Percentiles rank a stretch among this genome's conserved stretches.
Evolutionary conservation across 1,140 invertebrate genomes (phyloP).

Genomic region (Saccostrea echinata): DNA sequence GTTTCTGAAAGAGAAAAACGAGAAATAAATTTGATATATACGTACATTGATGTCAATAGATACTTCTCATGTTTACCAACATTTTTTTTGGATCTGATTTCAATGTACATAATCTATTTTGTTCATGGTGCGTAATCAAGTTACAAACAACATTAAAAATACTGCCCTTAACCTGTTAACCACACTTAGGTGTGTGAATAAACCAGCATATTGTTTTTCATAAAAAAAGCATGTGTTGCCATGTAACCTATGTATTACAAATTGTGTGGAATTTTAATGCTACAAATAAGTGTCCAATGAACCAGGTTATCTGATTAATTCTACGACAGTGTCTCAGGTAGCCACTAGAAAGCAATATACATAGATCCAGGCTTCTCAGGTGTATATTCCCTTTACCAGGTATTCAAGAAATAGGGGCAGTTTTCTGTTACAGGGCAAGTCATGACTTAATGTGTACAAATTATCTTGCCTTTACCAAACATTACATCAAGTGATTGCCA

Average conservation of each 20-base stretch:
- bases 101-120: neutral
- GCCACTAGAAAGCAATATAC: neutral
- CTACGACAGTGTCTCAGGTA: neutral
- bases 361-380: neutral
- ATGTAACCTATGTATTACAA: neutral
- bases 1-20: conserved; percentile 74
- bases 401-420: neutral
- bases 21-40: neutral
- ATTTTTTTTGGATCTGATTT: neutral
- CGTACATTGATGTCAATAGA: neutral
- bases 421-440: conserved; percentile 21
- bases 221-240: neutral
- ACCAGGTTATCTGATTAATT: neutral
- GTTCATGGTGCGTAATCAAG: neutral
- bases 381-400: neutral
- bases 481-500: conserved; percentile 21
- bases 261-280: neutral
- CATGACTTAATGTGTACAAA: conserved; percentile 31
- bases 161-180: neutral
- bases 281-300: neutral
- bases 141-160: neutral
- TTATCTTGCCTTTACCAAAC: conserved; percentile 35
- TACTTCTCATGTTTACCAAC: neutral
- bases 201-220: conserved; percentile 14
- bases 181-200: neutral